Base-by-base conservation (phyloP, 2,113 vertebrate genomes). In the Catagonus wagneri region DNA sequence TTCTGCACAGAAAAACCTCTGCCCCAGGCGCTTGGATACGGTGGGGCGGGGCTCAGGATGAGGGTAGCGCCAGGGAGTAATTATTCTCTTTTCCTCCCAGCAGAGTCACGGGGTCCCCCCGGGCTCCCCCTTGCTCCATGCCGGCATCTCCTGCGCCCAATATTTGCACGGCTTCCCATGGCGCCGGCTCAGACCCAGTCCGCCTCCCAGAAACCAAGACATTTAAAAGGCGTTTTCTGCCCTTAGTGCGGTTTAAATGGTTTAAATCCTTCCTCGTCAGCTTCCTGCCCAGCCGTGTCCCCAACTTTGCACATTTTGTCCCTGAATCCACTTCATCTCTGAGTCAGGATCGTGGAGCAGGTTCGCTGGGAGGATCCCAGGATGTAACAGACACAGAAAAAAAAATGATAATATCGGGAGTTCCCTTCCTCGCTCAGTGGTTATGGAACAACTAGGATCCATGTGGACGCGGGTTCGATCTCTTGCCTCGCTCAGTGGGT, bases 161-260 rank as follows among this genome's bases (percentile, higher is more conserved):
- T 97, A 25, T 76, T 94, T 95, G 75, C 90, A 54, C 50, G 29
- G 36, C 6, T 6, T 17, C 85, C 97, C 89, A 94, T 58, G 78
- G 66, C 13, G 7, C 29, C 79, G 10, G 36, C 22, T 11, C 32
- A 69, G 10, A 39, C 11, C 61, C 20, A 17, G 20, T 8, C 22
- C 12, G 19, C 2, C n/a, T 39, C 20, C 19, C 50, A 69, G 44
- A 60, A 83, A 93, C 85, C 56, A 50, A 94, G 69, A 92, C 36
- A 54, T 89, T 58, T 7, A 56, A 58, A 80, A 88, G 2, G 6
- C 12, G 58, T 60, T 27, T 58, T 19, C 27, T 4, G 9, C 3
- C 13, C 34, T 34, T 19, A 85, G n/a, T 29, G 27, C 27, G 71
- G 13, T 58, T 76, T 65, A 88, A 36, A 61, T 76, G 71, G 13